Conservation (phyloP, 2,113 vertebrate species). For the Passer domesticus region DNA sequence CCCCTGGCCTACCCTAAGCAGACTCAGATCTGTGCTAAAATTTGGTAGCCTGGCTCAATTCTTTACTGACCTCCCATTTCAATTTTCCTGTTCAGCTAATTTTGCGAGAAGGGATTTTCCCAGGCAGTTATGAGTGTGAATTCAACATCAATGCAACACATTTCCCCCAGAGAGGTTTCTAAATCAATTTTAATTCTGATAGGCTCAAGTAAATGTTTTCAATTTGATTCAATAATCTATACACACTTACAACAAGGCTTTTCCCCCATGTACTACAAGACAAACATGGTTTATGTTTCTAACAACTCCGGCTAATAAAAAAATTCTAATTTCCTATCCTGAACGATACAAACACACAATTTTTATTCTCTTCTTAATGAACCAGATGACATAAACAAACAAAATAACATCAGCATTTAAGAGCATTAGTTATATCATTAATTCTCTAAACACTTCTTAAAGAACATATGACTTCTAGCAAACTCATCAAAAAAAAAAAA, state of each 20-base stretch:
- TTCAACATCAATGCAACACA: constrained; percentile 23
- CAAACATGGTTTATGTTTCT: constrained; percentile 19
- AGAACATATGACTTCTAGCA: background rate
- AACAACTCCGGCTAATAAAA: constrained; percentile 45
- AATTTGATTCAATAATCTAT: constrained; percentile 70
- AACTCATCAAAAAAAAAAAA: background rate
- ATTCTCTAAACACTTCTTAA: background rate
- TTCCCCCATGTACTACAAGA: constrained; percentile 35
- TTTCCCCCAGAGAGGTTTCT: constrained; percentile 29
- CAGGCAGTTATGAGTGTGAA: background rate
- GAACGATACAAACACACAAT: background rate
- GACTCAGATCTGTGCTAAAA: background rate
- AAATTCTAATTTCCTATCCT: background rate
- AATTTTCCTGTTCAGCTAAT: background rate
- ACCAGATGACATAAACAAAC: background rate
- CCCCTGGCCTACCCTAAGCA: background rate
- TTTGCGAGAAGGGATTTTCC: background rate
- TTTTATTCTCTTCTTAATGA: constrained; percentile 6
- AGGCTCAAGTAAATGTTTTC: constrained; percentile 65
- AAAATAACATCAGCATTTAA: background rate
- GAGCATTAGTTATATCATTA: background rate
- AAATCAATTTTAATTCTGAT: constrained; percentile 62
- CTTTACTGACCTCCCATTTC: background rate
- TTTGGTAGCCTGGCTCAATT: background rate
- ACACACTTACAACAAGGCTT: constrained; percentile 48